Base-by-base conservation (phyloP, 2,888 invertebrate species). In the Dione juno region DNA sequence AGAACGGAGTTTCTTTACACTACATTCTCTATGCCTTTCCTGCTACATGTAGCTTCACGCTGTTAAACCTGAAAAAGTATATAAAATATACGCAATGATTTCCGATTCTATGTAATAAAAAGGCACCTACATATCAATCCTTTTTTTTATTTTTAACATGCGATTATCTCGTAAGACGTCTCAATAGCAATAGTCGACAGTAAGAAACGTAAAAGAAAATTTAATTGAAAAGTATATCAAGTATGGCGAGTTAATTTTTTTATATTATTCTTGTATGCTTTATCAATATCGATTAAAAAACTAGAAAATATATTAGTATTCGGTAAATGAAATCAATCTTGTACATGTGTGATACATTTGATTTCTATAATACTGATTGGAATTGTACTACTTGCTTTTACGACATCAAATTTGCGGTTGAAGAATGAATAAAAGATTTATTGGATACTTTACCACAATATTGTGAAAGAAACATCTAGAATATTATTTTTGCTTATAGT, bases 401-500 rank as follows among this genome's bases (percentile, higher is more conserved):
- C 89, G 81, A 89, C 88, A 89, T 88, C 85, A 82, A 88, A 87
- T 86, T 84, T 83, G 81, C 84, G 82, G 86, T 87, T 84, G 83
- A 85, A 83, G 78, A 80, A 90, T 91, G 88, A 90, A 91, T 90
- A 87, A 90, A 82, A 87, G 87, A 90, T 87, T 77, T 78, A 80
- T 86, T 84, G 86, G 86, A 86, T 88, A 85, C 84, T 85, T 87
- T 86, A 87, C 84, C 84, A 82, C 84, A 84, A 84, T 81, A 79
- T 77, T 76, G 65, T 9, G 45, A 43, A 43, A 45, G 61, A 35
- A 1, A 45, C 28, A 28, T 21, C 10, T 45, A 45, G 7, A n/a
- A 11, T 61, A 28, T 28, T 45, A 35, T n/a, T 54, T 37, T 3
- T 37, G n/a, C 7, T 11, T 9, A 14, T 35, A 45, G n/a, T 45